Evolutionary conservation across 2,113 vertebrate species (phyloP), one percentile per base, ranked within the genome.

Genomic region (Ammodytes dubius): DNA sequence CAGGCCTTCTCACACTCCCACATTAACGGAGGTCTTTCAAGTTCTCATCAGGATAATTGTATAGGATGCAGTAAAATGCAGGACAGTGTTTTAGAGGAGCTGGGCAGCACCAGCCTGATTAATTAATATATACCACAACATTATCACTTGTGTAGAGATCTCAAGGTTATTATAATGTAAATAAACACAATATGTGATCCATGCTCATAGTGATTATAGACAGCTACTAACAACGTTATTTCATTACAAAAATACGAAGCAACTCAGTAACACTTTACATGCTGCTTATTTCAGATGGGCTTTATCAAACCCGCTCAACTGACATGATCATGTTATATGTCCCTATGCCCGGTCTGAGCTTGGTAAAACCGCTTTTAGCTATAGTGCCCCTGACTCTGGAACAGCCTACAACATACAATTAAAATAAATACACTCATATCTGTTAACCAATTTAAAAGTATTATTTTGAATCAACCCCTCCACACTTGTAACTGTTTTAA

Each of bases 1-100:
- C 77, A 68, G 82, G 89, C 87, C 88, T 90, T 90, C 90, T 90
- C 90, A 93, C 89, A 91, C 89, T 90, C 97, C 97, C 95, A 81
- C 93, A 95, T 97, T 97, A 97, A 96, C 96, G 96, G 95, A 96
- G 94, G 95, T 95, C 96, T 97, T 98, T 98, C 84, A 92, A 90
- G 81, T 92, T 89, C 87, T 92, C 88, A 93, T 93, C 91, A 86
- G 75, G 82, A 84, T 92, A 78, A 92, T 87, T 88, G 81, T 87
- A 84, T 69, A 74, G 79, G 81, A 84, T 81, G 86, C 70, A 73
- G 61, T 57, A 69, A 76, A 73, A 87, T 66, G 58, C 45, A 84
- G 81, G 66, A 40, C 71, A 74, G 74, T 60, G 64, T 75, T 86
- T 80, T 64, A 81, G 53, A 70, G 59, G 40, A 84, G 63, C 46